Percentiles rank a stretch among this genome's conserved stretches.
phyloP scores from a whole-genome alignment of 64 coral and sea anemone species.

The Actinia equina region DNA sequence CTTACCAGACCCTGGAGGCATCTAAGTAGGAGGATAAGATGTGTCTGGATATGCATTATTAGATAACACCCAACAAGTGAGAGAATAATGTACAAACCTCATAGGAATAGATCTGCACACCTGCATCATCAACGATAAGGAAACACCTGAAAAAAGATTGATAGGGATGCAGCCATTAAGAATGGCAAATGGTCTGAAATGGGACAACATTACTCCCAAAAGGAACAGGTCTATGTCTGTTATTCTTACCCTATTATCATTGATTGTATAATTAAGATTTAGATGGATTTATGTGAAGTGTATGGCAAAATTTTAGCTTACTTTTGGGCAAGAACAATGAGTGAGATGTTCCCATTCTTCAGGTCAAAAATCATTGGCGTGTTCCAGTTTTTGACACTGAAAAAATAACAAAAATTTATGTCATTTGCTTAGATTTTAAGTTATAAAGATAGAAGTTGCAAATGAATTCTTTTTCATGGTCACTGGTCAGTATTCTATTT shows the following conservation, averaged over 20 bases:
- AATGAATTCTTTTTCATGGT: too few species aligned
- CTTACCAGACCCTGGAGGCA: background rate
- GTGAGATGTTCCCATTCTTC: slow-evolving; percentile 92
- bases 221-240: too few species aligned
- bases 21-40: background rate
- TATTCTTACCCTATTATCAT: too few species aligned
- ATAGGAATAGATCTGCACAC: slow-evolving; percentile 95
- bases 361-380: slow-evolving; percentile 99
- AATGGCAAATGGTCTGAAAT: too few species aligned
- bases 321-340: slow-evolving; percentile 72
- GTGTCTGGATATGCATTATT: background rate
- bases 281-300: background rate
- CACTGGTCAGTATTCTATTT: too few species aligned
- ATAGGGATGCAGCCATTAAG: background rate
- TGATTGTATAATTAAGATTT: too few species aligned
- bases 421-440: too few species aligned
- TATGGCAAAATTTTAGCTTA: slow-evolving; percentile 1
- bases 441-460: too few species aligned
- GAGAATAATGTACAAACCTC: slow-evolving; percentile 52
- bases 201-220: too few species aligned
- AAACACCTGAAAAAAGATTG: slow-evolving; percentile 62
- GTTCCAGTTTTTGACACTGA: slow-evolving; percentile 93
- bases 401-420: background rate
- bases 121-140: slow-evolving; percentile 92
- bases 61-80: background rate